phyloP scores from a whole-genome alignment of 2,113 vertebrate genomes.

The Cottus gobio region DNA sequence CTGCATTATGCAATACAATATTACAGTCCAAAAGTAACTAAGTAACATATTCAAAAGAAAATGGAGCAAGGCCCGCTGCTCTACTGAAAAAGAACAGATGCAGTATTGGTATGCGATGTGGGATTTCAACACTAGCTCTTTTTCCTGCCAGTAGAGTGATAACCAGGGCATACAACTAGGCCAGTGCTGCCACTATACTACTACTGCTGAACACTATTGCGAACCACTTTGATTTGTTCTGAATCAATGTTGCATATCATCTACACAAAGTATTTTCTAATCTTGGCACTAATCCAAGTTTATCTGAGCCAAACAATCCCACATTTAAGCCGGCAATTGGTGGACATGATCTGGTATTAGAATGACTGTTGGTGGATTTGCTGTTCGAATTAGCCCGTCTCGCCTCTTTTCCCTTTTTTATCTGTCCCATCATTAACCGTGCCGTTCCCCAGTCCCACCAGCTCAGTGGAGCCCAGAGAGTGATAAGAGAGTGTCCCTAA shows the following conservation, averaged over 20 bases:
- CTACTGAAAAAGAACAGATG: conserved; percentile 21
- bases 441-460: neutral
- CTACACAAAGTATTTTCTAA: conserved; percentile 35
- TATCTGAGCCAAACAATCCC: conserved; percentile 41
- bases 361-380: conserved; percentile 41
- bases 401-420: neutral
- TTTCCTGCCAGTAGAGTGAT: conserved; percentile 4
- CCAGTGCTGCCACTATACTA: neutral
- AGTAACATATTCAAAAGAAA: conserved; percentile 13
- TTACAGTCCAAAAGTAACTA: conserved; percentile 18
- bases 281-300: conserved; percentile 29
- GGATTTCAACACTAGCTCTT: conserved; percentile 18
- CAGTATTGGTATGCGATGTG: neutral
- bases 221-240: conserved; percentile 46
- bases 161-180: conserved; percentile 25
- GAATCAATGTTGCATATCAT: conserved; percentile 37
- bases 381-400: conserved; percentile 18
- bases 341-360: conserved; percentile 32
- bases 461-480: neutral
- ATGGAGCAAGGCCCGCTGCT: neutral
- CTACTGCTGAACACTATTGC: neutral
- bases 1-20: conserved; percentile 3
- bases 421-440: neutral
- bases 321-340: conserved; percentile 29
- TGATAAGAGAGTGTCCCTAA: conserved; percentile 37